These are phyloP conservation scores for Metallyticus violacea DNA, from an alignment of 2,888 invertebrate genomes.

Conservation along the genomic window DNA sequence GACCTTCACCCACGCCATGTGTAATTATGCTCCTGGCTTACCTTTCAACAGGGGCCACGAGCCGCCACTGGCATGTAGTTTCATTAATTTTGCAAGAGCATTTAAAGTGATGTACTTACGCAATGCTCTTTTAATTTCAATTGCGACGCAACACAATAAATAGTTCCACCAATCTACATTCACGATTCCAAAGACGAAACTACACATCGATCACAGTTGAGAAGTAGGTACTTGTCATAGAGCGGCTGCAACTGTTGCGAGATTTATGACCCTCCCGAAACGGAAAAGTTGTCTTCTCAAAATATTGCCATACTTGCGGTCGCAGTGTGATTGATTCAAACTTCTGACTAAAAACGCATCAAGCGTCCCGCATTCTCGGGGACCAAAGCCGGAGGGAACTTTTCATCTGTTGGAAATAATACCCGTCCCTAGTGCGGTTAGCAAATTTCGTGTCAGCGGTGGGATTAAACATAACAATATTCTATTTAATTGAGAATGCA, in stretches of 20 bases:
- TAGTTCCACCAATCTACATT: too few relatives aligned
- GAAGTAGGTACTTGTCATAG: background rate
- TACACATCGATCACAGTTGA: background rate
- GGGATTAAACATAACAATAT: background rate
- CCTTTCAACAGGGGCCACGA: too few relatives aligned
- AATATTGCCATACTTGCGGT: too few relatives aligned
- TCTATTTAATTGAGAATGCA: background rate
- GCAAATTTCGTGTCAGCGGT: background rate
- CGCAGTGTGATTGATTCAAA: background rate
- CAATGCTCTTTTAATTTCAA: too few relatives aligned
- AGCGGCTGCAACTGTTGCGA: background rate
- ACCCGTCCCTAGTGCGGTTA: background rate
- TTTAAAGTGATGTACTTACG: too few relatives aligned
- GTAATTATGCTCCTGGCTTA: too few relatives aligned
- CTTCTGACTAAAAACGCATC: background rate
- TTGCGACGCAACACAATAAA: too few relatives aligned
- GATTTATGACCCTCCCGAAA: background rate
- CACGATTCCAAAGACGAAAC: too few relatives aligned
- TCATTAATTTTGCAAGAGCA: too few relatives aligned
- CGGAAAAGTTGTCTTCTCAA: background rate
- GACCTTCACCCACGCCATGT: too few relatives aligned
- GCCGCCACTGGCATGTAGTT: too few relatives aligned
- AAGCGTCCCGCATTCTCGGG: background rate
- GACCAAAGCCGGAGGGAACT: background rate
- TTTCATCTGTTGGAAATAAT: background rate